Evolutionary conservation across 1,140 invertebrate genomes (phyloP), one percentile per base, ranked within the genome.

Genomic region (Rhizoglyphus robini): DNA sequence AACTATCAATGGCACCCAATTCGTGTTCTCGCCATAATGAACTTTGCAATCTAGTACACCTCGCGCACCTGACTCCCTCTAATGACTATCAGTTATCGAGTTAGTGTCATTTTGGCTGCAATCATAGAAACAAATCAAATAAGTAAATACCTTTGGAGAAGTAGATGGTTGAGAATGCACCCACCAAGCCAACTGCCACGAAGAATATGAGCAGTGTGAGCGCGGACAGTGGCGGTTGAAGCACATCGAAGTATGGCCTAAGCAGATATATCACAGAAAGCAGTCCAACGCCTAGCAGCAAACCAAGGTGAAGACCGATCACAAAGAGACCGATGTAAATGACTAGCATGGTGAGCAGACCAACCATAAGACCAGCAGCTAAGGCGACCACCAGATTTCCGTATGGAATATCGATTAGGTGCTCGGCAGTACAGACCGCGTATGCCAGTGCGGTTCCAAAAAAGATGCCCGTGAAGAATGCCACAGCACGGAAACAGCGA

Each of bases 401-500:
- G 70, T 86, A 84, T 3, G 86, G 85, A 73, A 88, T 78, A n/a
- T 5, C 18, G 25, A 46, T 32, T 23, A 86, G 74, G 46, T 83
- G 80, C 70, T 87, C 85, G 72, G 87, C 86, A 59, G 83, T 79
- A 74, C 85, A 88, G 67, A 90, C 86, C 65, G 68, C 75, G 74
- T 87, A 88, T 2, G 88, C 84, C 62, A 88, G 80, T 27, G 85
- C 82, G 51, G 87, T 83, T 15, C 86, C 88, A 76, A 90, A 90
- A 47, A 88, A 85, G 72, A 90, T 86, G 31, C 89, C 89, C 29
- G 87, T 90, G 30, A 91, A 78, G 74, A 91, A 91, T 83, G 90
- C 88, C n/a, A 87, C 83, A 2, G 87, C 87, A 75, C 90, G 88
- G 74, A 91, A 88, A 75, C 86, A 90, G 58, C 88, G 81, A 75